Conservation (phyloP, 2,888 invertebrate genomes). For the Sabatieria punctata region DNA sequence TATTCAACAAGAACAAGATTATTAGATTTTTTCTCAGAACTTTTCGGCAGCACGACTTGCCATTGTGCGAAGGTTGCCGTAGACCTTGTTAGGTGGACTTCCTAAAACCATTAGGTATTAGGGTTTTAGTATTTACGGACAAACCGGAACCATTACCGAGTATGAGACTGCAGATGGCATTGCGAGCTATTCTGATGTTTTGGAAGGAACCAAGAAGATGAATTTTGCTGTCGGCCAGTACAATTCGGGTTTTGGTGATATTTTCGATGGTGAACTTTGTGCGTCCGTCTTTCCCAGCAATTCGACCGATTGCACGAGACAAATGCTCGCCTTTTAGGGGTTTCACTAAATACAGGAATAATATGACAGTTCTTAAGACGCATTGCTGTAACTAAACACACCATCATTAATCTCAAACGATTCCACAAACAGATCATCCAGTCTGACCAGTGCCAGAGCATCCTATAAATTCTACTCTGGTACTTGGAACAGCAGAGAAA, state of each 20-base stretch:
- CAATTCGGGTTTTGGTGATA: slow-evolving; percentile 90
- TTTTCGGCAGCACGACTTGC: slow-evolving; percentile 65
- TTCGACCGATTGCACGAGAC: slow-evolving; percentile 81
- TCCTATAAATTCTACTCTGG: slow-evolving; percentile 42
- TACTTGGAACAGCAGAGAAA: not conserved
- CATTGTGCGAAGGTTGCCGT: slow-evolving; percentile 73
- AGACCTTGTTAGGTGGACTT: slow-evolving; percentile 91
- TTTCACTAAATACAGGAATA: slow-evolving; percentile 50
- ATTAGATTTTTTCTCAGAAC: no score
- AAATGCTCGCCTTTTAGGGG: slow-evolving; percentile 84
- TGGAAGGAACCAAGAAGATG: slow-evolving; percentile 93
- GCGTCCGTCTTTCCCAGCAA: slow-evolving; percentile 73
- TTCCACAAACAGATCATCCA: slow-evolving; percentile 92
- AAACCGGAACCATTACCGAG: slow-evolving; percentile 46
- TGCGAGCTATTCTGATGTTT: slow-evolving; percentile 79
- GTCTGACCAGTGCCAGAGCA: slow-evolving; percentile 71
- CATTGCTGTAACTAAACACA: slow-evolving; percentile 11
- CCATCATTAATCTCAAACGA: slow-evolving; percentile 84
- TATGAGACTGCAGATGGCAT: slow-evolving; percentile 87
- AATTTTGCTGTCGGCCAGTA: slow-evolving; percentile 85
- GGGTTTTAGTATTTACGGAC: not conserved
- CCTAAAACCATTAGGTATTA: slow-evolving; percentile 36
- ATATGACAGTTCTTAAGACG: no score
- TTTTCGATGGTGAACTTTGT: slow-evolving; percentile 98
- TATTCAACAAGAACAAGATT: no score